Conservation (phyloP, 2,888 invertebrate species). For the Synergus laeviventris region DNA sequence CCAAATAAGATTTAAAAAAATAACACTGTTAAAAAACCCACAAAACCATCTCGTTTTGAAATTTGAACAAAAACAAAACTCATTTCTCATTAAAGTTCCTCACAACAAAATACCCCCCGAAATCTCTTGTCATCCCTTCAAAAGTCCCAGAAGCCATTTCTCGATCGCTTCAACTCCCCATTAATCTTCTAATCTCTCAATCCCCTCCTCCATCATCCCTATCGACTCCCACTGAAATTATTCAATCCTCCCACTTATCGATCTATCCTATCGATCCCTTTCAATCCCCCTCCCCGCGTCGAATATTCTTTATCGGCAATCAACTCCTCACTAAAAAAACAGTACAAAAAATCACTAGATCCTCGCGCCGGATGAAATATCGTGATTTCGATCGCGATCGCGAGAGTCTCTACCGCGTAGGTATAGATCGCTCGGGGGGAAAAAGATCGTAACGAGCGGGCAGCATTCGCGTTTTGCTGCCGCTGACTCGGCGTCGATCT, state of each 20-base stretch:
- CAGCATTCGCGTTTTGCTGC: slow-evolving; percentile 44
- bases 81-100: no score
- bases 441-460: slow-evolving; percentile 41
- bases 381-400: slow-evolving; percentile 31
- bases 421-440: slow-evolving; percentile 14
- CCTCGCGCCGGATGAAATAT: slow-evolving; percentile 35
- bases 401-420: slow-evolving; percentile 8
- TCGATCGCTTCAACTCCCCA: neutral
- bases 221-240: slow-evolving; percentile 34
- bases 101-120: no score
- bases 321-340: neutral
- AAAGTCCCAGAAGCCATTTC: neutral
- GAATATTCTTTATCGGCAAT: slow-evolving; percentile 35
- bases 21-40: no score
- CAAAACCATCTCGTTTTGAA: no score
- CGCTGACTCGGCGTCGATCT: slow-evolving; percentile 46
- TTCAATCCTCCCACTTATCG: slow-evolving; percentile 32
- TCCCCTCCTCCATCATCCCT: slow-evolving; percentile 30
- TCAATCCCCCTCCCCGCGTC: slow-evolving; percentile 14
- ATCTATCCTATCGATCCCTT: slow-evolving; percentile 25
- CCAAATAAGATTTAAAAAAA: no score
- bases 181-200: slow-evolving; percentile 37
- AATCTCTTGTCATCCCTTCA: no score
- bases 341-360: neutral
- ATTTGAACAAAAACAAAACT: no score